Conservation (phyloP, 1,140 invertebrate species). For the Micrasema minimum region DNA sequence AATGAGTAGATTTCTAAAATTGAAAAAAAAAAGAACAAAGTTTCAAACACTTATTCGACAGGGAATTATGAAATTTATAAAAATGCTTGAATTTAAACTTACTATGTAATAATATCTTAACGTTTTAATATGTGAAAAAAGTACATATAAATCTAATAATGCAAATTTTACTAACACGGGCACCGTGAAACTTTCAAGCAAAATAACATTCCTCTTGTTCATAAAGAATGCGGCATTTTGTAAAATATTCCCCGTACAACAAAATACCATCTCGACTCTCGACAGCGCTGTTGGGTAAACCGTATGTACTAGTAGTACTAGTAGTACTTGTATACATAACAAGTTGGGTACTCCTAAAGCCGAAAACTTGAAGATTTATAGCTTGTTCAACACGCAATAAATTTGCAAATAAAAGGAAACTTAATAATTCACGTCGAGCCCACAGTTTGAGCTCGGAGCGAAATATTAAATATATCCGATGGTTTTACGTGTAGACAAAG, state of each 20-base stretch:
- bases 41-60: too few relatives aligned
- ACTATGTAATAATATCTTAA: too few relatives aligned
- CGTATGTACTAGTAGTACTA: too few relatives aligned
- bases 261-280: too few relatives aligned
- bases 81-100: too few relatives aligned
- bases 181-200: conserved; percentile 6
- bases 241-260: conserved; percentile 22
- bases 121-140: too few relatives aligned
- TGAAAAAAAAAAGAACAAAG: too few relatives aligned
- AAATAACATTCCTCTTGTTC: conserved; percentile 15
- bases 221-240: conserved; percentile 34
- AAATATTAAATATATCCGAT: conserved; percentile 37
- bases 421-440: conserved; percentile 47
- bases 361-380: conserved; percentile 49
- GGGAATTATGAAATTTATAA: too few relatives aligned
- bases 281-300: conserved; percentile 8
- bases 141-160: too few relatives aligned
- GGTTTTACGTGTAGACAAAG: conserved; percentile 45
- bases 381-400: conserved; percentile 50
- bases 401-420: conserved; percentile 51
- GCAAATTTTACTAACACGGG: too few relatives aligned
- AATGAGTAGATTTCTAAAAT: too few relatives aligned
- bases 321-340: conserved; percentile 19
- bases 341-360: conserved; percentile 24
- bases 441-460: conserved; percentile 4